Base-by-base conservation (phyloP, 2,888 invertebrate genomes). In the Nebria brevicollis region DNA sequence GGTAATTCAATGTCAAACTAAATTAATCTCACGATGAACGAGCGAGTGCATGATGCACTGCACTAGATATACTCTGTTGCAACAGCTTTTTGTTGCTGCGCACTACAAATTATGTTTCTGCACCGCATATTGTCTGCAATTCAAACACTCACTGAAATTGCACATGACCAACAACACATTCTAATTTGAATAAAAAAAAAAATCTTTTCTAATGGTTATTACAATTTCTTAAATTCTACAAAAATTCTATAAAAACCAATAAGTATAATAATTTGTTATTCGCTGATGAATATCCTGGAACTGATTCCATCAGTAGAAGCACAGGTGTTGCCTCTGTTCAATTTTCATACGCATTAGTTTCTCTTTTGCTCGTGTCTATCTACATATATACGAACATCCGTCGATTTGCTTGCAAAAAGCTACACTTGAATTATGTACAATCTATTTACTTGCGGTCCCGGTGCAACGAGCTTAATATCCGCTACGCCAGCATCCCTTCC, bases 1-100 rank as follows among this genome's bases (percentile, higher is more conserved):
- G 79, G 75, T 79, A 79, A 79, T 79, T 79, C 79, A 79, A 79
- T 79, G 79, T 79, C 79, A 79, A 79, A 79, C 74, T 74, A 75
- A 75, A 79, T 79, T 79, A 74, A 79, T 79, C 79, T 79, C 79
- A 79, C 64, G 25, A 66, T 43, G 54, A 66, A 70, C 70, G 70
- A 70, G 54, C 54, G 54, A 54, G 8, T 13, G 54, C 54, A 54
- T 54, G 1, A 54, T 34, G 13, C 54, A 54, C 54, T 54, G 54
- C 54, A 54, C 54, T 54, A 54, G 2, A 34, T 34, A 34, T 34
- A 34, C 34, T 34, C 34, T 34, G 34, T 34, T 34, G 34, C 34
- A 34, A 4, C 34, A 34, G 34, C 4, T 34, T 34, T 34, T 34
- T 34, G 5, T 34, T 34, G 34, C 34, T 34, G 5, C 34, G 34